These are phyloP conservation scores for Sinohyriopsis cumingii DNA, from an alignment of 2,888 invertebrate species.

Conservation along the genomic window DNA sequence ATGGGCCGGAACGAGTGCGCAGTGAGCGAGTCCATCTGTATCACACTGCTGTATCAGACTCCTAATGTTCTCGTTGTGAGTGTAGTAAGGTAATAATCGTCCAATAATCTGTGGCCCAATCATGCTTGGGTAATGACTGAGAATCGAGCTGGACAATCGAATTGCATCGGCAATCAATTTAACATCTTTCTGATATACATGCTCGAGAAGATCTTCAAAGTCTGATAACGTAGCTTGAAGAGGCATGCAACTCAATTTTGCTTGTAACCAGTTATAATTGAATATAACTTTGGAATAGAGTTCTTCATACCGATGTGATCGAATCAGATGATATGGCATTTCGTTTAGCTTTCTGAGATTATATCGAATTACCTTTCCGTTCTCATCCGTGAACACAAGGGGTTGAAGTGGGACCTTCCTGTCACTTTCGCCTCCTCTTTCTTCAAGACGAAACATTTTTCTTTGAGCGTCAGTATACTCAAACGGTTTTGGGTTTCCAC, in stretches of 20 bases:
- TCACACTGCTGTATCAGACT: slow-evolving; percentile 93
- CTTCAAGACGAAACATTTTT: slow-evolving; percentile 79
- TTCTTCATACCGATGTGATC: slow-evolving; percentile 85
- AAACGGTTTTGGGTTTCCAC: slow-evolving; percentile 94
- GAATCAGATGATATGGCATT: slow-evolving; percentile 93
- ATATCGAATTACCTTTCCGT: slow-evolving; percentile 90
- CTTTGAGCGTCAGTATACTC: slow-evolving; percentile 97
- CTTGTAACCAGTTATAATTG: slow-evolving; percentile 98
- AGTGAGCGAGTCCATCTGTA: slow-evolving; percentile 88
- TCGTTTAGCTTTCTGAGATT: slow-evolving; percentile 94
- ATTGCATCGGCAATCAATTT: slow-evolving; percentile 71
- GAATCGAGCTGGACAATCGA: slow-evolving; percentile 93
- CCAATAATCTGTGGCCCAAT: slow-evolving; percentile 94
- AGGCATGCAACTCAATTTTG: slow-evolving; percentile 95
- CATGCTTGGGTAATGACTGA: slow-evolving; percentile 95
- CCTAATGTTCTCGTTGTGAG: slow-evolving; percentile 85
- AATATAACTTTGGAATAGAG: slow-evolving; percentile 85
- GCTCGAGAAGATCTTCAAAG: slow-evolving; percentile 87
- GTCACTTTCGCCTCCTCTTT: slow-evolving; percentile 77
- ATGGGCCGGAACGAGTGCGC: slow-evolving; percentile 91
- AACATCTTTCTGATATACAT: slow-evolving; percentile 68
- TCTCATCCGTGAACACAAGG: slow-evolving; percentile 90
- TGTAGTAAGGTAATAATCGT: slow-evolving; percentile 93
- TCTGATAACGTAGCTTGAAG: slow-evolving; percentile 94
- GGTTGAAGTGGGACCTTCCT: slow-evolving; percentile 96